These are phyloP conservation scores for Parelbella ahira DNA, from an alignment of 2,888 invertebrate species.

Conservation along the genomic window DNA sequence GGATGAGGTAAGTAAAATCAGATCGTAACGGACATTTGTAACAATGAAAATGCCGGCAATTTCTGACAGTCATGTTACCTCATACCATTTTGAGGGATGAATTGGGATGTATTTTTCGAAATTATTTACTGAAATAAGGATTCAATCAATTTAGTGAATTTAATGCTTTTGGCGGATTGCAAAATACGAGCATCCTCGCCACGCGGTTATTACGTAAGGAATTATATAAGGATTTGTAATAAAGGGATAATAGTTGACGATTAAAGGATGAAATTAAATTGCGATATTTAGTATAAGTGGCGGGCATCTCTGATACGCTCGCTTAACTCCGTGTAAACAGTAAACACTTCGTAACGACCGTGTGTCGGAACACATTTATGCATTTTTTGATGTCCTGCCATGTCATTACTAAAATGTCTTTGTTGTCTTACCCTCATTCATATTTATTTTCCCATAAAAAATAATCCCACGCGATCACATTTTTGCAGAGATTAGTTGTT, in stretches of 20 bases:
- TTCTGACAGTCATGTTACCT: conserved; percentile 16
- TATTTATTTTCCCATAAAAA: no score
- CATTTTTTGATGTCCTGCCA: no score
- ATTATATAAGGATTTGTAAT: conserved; percentile 53
- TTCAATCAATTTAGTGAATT: conserved; percentile 25
- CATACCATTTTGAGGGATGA: conserved; percentile 10
- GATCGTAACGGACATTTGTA: conserved; percentile 1
- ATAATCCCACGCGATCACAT: no score
- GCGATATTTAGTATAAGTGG: not conserved
- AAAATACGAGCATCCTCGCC: conserved; percentile 35
- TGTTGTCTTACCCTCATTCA: no score
- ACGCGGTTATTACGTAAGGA: conserved; percentile 66
- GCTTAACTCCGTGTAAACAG: conserved; percentile 2
- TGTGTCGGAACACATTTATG: no score
- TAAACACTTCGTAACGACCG: no score
- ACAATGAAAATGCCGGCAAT: conserved; percentile 24
- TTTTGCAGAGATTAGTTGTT: no score
- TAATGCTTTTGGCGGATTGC: conserved; percentile 15
- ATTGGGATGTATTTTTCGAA: conserved; percentile 5
- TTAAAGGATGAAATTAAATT: not conserved
- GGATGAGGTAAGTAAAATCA: conserved; percentile 17
- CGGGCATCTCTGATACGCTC: not conserved
- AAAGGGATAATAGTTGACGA: conserved; percentile 37
- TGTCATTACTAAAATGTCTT: no score
- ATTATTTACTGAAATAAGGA: conserved; percentile 12